phyloP scores from a whole-genome alignment of 2,888 invertebrate genomes.

The Nemotelus nigrinus region DNA sequence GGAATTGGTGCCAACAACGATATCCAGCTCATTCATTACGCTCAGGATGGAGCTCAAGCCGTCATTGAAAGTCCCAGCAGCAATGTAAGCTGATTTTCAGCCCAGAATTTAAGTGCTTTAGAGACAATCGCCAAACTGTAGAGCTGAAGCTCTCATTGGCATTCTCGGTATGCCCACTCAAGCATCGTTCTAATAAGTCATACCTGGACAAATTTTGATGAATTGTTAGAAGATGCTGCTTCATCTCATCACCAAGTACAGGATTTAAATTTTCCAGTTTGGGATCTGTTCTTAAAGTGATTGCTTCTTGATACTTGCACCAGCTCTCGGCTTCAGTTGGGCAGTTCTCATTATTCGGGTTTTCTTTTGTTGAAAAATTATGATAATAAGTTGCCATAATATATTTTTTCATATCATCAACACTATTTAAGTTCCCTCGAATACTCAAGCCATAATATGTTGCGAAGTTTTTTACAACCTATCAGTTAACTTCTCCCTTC shows the following conservation, averaged over 20 bases:
- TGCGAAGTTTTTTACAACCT: neutral
- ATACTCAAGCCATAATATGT: neutral
- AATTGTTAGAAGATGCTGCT: slow-evolving; percentile 34
- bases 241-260: neutral
- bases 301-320: no score
- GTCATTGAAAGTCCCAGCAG: no score
- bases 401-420: slow-evolving; percentile 9
- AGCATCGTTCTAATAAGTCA: slow-evolving; percentile 34
- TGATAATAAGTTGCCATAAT: slow-evolving; percentile 6
- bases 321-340: slow-evolving; percentile 52
- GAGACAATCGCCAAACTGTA: neutral
- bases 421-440: no score
- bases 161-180: neutral
- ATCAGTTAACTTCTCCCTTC: no score
- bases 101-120: no score
- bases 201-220: slow-evolving; percentile 43
- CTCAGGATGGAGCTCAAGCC: neutral
- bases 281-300: neutral
- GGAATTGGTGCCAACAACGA: neutral
- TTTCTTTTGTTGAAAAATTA: neutral
- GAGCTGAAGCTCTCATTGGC: neutral
- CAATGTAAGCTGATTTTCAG: slow-evolving; percentile 50
- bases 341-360: slow-evolving; percentile 52
- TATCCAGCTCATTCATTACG: neutral
- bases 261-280: neutral